These are phyloP conservation scores for Amphibalanus amphitrite DNA, from an alignment of 1,140 invertebrate species.

Conservation along the genomic window DNA sequence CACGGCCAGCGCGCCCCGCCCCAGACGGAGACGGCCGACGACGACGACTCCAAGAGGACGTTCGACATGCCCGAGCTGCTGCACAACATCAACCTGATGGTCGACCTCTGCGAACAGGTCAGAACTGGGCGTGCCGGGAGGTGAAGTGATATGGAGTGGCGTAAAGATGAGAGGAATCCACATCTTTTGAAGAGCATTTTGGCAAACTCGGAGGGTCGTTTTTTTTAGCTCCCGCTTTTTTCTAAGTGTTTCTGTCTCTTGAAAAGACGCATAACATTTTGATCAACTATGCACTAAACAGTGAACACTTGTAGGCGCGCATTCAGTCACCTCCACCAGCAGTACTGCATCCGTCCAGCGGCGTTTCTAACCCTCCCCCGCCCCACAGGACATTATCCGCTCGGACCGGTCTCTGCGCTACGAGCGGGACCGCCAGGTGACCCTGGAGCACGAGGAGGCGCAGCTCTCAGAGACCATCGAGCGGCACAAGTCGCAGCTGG, in stretches of 20 bases:
- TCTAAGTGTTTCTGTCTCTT: no score
- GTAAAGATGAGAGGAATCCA: no score
- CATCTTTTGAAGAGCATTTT: no score
- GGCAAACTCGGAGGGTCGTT: no score
- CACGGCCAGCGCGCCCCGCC: constrained; percentile 30
- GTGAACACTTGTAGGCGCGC: no score
- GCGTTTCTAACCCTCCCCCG: constrained; percentile 23
- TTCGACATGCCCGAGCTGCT: constrained; percentile 68
- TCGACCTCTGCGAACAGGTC: constrained; percentile 80
- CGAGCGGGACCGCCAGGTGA: background rate
- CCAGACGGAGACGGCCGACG: constrained; percentile 96
- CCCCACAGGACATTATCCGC: constrained; percentile 1
- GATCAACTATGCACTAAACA: no score
- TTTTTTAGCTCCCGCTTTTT: no score
- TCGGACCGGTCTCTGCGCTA: background rate
- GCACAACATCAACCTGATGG: constrained; percentile 79
- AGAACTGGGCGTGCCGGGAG: no score
- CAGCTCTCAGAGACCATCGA: background rate
- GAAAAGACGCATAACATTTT: no score
- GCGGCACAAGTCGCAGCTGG: background rate
- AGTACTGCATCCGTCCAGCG: constrained; percentile 29
- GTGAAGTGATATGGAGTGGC: no score
- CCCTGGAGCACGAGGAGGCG: background rate
- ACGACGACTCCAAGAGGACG: constrained; percentile 93
- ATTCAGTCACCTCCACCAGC: no score